These are phyloP conservation scores for Anoura caudifer DNA, from an alignment of 2,113 vertebrate genomes.

Conservation along the genomic window DNA sequence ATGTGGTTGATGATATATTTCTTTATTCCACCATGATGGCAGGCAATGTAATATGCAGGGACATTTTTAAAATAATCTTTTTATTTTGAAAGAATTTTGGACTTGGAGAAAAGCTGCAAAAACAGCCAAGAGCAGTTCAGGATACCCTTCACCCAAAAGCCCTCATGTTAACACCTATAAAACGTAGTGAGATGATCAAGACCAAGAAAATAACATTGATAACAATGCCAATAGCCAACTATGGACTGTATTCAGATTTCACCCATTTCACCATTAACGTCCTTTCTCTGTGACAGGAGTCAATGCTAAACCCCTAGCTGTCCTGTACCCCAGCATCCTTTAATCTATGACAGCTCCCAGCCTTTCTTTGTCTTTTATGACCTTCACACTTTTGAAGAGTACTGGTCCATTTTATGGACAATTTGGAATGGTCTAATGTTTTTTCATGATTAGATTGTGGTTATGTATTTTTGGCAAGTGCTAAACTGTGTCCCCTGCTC, in stretches of 20 bases:
- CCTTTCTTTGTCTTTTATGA: background rate
- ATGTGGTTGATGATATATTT: background rate
- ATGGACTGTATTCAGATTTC: background rate
- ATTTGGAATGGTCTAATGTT: background rate
- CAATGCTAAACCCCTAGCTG: too few species aligned
- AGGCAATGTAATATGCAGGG: background rate
- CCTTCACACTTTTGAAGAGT: background rate
- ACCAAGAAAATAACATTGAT: background rate
- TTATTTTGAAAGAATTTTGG: slow-evolving; percentile 22
- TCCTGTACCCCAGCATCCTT: background rate
- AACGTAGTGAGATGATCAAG: background rate
- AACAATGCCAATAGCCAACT: background rate
- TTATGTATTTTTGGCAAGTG: background rate
- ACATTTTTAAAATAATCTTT: background rate
- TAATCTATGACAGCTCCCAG: background rate
- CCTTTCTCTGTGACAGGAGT: background rate
- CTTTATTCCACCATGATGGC: background rate
- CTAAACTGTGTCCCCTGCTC: background rate
- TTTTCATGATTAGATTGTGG: background rate
- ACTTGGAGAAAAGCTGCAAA: background rate
- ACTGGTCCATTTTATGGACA: background rate
- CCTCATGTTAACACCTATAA: background rate
- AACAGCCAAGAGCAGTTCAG: background rate
- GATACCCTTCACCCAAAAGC: background rate
- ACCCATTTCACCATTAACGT: background rate